Percentiles rank a stretch among this genome's conserved stretches.
Evolutionary conservation across 2,888 invertebrate species (phyloP).

Genomic region (Papilio demoleus): DNA sequence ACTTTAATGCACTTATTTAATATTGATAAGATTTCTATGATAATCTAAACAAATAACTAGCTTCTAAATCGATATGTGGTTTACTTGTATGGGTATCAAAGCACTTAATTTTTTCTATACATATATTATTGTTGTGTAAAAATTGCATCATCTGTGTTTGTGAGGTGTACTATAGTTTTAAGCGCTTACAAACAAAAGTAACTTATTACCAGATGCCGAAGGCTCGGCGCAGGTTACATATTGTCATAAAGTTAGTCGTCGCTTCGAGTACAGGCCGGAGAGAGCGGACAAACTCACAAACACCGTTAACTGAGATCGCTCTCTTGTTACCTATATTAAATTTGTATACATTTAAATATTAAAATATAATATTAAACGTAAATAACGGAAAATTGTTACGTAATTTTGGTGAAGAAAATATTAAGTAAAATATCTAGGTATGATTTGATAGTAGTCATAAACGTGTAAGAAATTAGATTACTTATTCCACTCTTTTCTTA

Average conservation of each 20-base stretch:
- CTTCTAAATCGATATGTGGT: neutral
- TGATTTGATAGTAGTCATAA: neutral
- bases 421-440: neutral
- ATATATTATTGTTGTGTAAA: neutral
- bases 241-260: constrained; percentile 58
- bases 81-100: neutral
- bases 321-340: constrained; percentile 37
- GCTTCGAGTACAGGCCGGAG: constrained; percentile 57
- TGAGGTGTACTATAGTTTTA: constrained; percentile 65
- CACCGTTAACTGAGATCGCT: constrained; percentile 47
- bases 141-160: constrained; percentile 34
- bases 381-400: neutral
- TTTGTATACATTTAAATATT: constrained; percentile 1
- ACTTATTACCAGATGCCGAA: constrained; percentile 68
- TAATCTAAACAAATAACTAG: neutral
- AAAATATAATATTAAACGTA: neutral
- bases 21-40: too few species aligned
- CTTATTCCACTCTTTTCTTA: too few species aligned
- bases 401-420: neutral
- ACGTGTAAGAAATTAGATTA: too few species aligned
- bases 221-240: constrained; percentile 70
- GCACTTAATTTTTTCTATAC: too few species aligned
- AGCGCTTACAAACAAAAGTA: constrained; percentile 73
- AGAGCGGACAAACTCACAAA: constrained; percentile 52
- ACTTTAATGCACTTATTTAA: too few species aligned